phyloP scores from a whole-genome alignment of 2,797 vertebrate species.

The Poecilia gillii region DNA sequence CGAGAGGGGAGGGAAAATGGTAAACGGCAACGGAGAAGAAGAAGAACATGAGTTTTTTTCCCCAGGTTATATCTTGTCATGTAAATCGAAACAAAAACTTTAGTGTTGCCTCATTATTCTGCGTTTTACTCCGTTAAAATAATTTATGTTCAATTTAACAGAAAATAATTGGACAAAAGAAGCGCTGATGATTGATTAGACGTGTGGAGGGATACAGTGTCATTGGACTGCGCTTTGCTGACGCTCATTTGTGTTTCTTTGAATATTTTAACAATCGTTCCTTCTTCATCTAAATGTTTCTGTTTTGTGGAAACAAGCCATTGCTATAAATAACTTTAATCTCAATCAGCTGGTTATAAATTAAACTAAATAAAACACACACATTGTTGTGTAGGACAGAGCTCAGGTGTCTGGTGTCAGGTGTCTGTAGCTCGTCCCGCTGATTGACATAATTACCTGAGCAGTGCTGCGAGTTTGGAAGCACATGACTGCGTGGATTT shows the following conservation, averaged over 20 bases:
- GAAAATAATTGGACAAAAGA: constrained; percentile 1
- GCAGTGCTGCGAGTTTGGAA: constrained; percentile 27
- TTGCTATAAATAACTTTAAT: constrained; percentile 11
- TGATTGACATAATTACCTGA: constrained; percentile 67
- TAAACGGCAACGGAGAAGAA: neutral
- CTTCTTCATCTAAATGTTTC: neutral
- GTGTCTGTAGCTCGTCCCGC: constrained; percentile 46
- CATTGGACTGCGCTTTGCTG: constrained; percentile 43
- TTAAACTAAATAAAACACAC: constrained; percentile 26
- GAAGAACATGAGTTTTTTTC: neutral
- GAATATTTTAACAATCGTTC: neutral
- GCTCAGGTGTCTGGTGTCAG: constrained; percentile 74
- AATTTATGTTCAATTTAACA: constrained; percentile 12
- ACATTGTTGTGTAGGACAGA: constrained; percentile 20
- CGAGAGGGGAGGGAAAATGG: constrained; percentile 18
- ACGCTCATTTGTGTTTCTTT: neutral
- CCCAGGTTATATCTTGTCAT: neutral
- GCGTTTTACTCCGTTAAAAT: neutral
- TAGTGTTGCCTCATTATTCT: neutral
- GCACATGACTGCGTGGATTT: constrained; percentile 9
- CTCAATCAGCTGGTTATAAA: constrained; percentile 12
- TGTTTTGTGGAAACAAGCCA: neutral
- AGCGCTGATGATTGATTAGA: constrained; percentile 8
- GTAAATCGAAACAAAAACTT: neutral
- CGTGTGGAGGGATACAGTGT: constrained; percentile 48